phyloP scores from a whole-genome alignment of 2,113 vertebrate species.

The Pholis gunnellus region DNA sequence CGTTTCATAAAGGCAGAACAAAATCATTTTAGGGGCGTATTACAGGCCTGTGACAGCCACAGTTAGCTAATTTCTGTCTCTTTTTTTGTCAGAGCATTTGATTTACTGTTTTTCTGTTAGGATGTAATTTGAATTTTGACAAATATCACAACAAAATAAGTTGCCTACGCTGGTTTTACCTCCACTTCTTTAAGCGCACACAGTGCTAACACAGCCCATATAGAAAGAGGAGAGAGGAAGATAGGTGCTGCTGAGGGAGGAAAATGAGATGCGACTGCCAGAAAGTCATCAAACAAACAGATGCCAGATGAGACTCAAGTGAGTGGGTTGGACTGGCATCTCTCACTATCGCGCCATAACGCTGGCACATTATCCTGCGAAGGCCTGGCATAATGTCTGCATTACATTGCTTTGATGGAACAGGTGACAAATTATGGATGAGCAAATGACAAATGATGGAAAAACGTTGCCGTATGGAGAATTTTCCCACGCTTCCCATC shows the following conservation, averaged over 20 bases:
- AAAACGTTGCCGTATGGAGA: conserved; percentile 23
- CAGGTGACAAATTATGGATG: conserved; percentile 72
- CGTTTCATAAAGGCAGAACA: background rate
- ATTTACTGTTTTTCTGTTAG: background rate
- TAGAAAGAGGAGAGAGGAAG: conserved; percentile 15
- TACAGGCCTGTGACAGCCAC: background rate
- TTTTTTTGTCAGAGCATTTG: background rate
- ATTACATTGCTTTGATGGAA: conserved; percentile 61
- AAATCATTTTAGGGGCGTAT: background rate
- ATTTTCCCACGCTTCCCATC: conserved; percentile 23
- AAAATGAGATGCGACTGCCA: conserved; percentile 41
- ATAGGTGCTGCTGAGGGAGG: conserved; percentile 28
- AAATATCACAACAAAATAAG: background rate
- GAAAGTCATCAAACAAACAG: conserved; percentile 70
- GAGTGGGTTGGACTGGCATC: conserved; percentile 68
- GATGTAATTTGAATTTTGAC: background rate
- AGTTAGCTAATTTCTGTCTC: background rate
- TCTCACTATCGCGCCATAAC: conserved; percentile 38
- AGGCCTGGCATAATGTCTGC: conserved; percentile 57
- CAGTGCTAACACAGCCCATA: conserved; percentile 8
- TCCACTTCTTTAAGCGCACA: conserved; percentile 24
- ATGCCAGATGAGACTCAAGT: conserved; percentile 73
- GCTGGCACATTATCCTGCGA: conserved; percentile 62
- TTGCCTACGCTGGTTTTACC: background rate
- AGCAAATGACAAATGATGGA: conserved; percentile 51